Base-by-base conservation (phyloP, 1,140 invertebrate species). In the Zaprionus gabonicus region DNA sequence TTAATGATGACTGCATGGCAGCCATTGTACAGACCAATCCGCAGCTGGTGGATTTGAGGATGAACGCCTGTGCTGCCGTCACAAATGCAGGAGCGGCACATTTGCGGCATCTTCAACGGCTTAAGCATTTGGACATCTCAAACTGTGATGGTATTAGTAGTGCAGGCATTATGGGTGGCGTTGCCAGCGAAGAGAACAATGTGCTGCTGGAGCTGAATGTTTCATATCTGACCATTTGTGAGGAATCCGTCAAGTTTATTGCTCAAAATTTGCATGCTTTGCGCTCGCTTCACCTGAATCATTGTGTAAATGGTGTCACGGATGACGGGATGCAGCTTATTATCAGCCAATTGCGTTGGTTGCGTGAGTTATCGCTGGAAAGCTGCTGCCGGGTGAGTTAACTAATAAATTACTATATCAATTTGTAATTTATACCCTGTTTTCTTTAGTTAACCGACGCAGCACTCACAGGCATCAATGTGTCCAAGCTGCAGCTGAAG, bases 251-350 rank as follows among this genome's bases (percentile, higher is more conserved):
- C 13, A 94, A 94, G 73, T 88, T 92, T 59, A 91, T 95, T 75
- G 94, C 94, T 3, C 92, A 94, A 86, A 93, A 92, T 75, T 91
- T 96, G 62, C 94, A 94, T 17, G 93, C 94, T 56, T 88, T 97
- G n/a, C 93, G 88, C 1, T 91, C 93, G 41, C 92, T 96, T 38
- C 95, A 96, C 87, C 82, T 96, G 41, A 95, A 95, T 66, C 95
- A 95, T 71, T 96, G 96, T 88, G 94, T 95, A 74, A 94, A 94
- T 93, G 94, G 94, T 7, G 94, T 96, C 1, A 96, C 95, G 4
- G 95, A 97, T 91, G 94, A 93, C 69, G 95, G 95, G 17, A 93
- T 96, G 49, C 94, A 95, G 92, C 93, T 94, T 51, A 94, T 95
- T 67, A 95, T 96, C 74, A 94, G 95, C 76, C 93, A 95, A 74